These are phyloP conservation scores for Tychaedon coryphoeus DNA, from an alignment of 2,113 vertebrate genomes.

Conservation along the genomic window DNA sequence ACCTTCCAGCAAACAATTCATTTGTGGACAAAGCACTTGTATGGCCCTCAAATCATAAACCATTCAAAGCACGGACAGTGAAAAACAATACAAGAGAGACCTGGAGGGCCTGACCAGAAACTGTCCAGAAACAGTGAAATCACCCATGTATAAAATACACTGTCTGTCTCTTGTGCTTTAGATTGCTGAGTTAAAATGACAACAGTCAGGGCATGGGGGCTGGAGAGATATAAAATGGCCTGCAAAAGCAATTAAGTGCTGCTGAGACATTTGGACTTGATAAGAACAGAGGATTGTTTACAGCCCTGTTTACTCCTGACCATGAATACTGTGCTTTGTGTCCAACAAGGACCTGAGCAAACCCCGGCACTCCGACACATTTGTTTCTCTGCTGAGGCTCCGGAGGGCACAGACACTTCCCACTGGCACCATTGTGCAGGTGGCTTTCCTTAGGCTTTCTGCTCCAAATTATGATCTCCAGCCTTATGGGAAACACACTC, in stretches of 20 bases:
- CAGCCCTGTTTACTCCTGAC: neutral
- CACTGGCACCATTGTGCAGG: neutral
- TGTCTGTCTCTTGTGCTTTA: neutral
- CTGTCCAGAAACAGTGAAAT: neutral
- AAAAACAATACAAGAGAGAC: slow-evolving; percentile 2
- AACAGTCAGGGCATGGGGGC: neutral
- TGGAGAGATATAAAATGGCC: neutral
- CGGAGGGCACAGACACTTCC: neutral
- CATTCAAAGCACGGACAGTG: neutral
- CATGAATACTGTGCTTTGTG: neutral
- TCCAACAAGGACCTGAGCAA: neutral
- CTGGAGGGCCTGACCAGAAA: neutral
- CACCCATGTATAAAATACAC: neutral
- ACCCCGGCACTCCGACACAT: fast-evolving
- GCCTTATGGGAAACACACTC: neutral
- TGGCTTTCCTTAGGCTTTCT: neutral
- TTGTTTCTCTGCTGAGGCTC: neutral
- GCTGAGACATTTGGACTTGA: neutral
- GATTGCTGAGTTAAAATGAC: neutral
- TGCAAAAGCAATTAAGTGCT: neutral
- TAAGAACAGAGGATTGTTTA: neutral
- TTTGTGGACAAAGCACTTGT: neutral
- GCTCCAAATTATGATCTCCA: neutral
- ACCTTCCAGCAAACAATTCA: neutral
- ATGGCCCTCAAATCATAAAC: neutral